phyloP scores from a whole-genome alignment of 2,113 vertebrate genomes.

The Leucopsar rothschildi region DNA sequence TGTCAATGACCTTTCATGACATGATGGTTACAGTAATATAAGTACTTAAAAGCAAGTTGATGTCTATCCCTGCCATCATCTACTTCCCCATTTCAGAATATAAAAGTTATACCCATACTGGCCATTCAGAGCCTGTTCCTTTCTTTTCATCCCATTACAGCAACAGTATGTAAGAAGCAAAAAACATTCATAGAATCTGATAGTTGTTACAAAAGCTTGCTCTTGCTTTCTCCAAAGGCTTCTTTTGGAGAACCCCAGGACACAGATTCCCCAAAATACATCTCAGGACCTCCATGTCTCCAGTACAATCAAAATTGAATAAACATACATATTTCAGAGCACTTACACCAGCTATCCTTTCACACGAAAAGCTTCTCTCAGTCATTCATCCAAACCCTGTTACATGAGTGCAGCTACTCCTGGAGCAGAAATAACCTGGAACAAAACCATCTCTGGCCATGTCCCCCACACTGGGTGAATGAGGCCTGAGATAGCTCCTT shows the following conservation, averaged over 20 bases:
- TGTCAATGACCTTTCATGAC: background rate
- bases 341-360: background rate
- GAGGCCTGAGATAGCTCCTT: background rate
- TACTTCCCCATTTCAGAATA: background rate
- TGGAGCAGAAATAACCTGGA: background rate
- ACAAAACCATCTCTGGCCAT: background rate
- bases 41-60: background rate
- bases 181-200: background rate
- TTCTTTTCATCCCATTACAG: background rate
- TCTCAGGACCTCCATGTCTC: background rate
- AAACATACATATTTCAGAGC: background rate
- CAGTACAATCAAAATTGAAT: background rate
- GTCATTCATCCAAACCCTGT: background rate
- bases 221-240: background rate
- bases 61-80: background rate
- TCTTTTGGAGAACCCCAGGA: background rate
- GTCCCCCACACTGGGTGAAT: background rate
- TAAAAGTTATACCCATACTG: background rate
- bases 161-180: background rate
- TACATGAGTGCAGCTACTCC: background rate
- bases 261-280: background rate
- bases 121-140: background rate
- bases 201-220: background rate
- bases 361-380: background rate
- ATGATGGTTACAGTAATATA: background rate